phyloP scores from a whole-genome alignment of 1,140 invertebrate genomes.

The Drosophila ogumai region DNA sequence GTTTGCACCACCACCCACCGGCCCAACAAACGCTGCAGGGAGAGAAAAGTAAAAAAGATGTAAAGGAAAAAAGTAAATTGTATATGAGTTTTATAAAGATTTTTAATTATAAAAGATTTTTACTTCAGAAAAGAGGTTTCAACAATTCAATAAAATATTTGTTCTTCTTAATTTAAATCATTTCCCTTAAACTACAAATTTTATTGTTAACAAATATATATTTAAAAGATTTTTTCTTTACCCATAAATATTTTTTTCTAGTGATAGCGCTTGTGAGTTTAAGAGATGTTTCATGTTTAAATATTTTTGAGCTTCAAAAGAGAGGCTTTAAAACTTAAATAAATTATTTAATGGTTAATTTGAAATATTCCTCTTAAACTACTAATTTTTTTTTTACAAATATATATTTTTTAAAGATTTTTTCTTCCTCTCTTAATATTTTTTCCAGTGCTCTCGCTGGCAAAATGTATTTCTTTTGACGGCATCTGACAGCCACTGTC shows the following conservation, averaged over 20 bases:
- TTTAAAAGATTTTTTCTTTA: too few species aligned
- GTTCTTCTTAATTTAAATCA: neutral
- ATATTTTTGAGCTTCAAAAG: too few species aligned
- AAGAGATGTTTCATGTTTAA: too few species aligned
- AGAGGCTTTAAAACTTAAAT: too few species aligned
- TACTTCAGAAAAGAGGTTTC: too few species aligned
- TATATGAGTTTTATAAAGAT: too few species aligned
- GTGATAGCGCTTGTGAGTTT: too few species aligned
- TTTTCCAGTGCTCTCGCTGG: neutral
- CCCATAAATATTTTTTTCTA: too few species aligned
- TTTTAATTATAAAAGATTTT: too few species aligned
- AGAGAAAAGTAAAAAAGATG: neutral
- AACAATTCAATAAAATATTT: too few species aligned
- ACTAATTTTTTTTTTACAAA: neutral
- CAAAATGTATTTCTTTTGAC: slow-evolving; percentile 70
- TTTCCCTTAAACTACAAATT: neutral
- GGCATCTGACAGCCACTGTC: slow-evolving; percentile 79
- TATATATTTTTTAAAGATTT: neutral
- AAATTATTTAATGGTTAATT: neutral
- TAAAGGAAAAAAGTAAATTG: too few species aligned
- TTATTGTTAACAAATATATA: neutral
- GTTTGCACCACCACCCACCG: slow-evolving; percentile 29
- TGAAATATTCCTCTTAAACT: neutral
- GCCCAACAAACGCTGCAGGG: neutral
- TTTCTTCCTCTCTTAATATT: neutral